Conservation (phyloP, 2,797 vertebrate genomes). For the Pempheris klunzingeri region DNA sequence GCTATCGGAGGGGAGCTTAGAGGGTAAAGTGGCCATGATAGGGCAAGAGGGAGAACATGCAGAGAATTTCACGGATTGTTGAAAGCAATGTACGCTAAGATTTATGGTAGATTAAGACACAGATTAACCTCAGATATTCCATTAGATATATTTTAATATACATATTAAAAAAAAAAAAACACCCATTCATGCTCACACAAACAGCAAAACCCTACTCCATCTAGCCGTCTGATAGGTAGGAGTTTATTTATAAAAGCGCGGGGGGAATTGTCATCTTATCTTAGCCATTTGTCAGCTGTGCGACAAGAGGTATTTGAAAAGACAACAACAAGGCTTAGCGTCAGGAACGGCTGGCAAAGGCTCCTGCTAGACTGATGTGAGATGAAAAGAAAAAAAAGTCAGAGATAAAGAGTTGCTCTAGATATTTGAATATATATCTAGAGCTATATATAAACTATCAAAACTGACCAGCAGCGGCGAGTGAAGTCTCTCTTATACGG, state of each 20-base stretch:
- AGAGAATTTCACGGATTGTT: slow-evolving; percentile 7
- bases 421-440: slow-evolving; percentile 17
- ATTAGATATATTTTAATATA: slow-evolving; percentile 4
- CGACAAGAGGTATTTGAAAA: slow-evolving; percentile 86
- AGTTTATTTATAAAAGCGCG: slow-evolving; percentile 87
- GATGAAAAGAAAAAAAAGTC: slow-evolving; percentile 25
- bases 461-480: slow-evolving; percentile 8
- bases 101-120: slow-evolving; percentile 6
- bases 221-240: slow-evolving; percentile 68
- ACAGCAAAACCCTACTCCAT: slow-evolving; percentile 36
- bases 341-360: slow-evolving; percentile 77
- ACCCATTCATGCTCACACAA: slow-evolving; percentile 10
- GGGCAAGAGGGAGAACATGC: slow-evolving; percentile 17
- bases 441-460: slow-evolving; percentile 32
- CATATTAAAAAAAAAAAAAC: not conserved
- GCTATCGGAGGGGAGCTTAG: slow-evolving; percentile 53
- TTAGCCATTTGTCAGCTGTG: slow-evolving; percentile 84
- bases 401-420: slow-evolving; percentile 1
- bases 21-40: slow-evolving; percentile 57
- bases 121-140: not conserved
- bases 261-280: slow-evolving; percentile 87
- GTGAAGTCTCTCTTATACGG: not conserved
- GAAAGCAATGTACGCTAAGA: not conserved
- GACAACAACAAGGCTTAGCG: slow-evolving; percentile 85
- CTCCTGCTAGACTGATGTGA: slow-evolving; percentile 49